Evolutionary conservation across 2,113 vertebrate genomes (phyloP).

Genomic region (Vimba vimba): DNA sequence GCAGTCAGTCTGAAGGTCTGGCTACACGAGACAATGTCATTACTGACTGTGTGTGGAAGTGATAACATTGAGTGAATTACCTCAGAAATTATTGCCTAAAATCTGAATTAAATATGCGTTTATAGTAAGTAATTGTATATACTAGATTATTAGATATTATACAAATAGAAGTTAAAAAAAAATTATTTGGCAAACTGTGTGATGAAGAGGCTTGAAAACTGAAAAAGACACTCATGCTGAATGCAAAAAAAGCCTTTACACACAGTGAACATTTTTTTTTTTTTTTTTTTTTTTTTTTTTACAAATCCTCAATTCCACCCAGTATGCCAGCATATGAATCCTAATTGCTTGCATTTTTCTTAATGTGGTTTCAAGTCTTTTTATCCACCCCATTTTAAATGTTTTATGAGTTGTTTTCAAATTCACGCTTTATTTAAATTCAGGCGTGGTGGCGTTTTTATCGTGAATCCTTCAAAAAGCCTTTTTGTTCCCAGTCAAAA

Average conservation of each 20-base stretch:
- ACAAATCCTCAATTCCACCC: slow-evolving; percentile 1
- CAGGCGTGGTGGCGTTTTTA: slow-evolving; percentile 29
- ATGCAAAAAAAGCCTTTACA: too few relatives aligned
- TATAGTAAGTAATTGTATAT: neutral
- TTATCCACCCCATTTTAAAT: slow-evolving; percentile 29
- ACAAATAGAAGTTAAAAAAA: neutral
- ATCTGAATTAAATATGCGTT: neutral
- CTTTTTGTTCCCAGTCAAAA: slow-evolving; percentile 28
- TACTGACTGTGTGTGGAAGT: neutral
- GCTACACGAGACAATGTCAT: too few relatives aligned
- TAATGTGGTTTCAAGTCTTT: slow-evolving; percentile 43
- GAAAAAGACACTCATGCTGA: too few relatives aligned
- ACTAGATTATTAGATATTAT: neutral
- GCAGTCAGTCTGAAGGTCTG: too few relatives aligned
- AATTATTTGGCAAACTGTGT: too few relatives aligned
- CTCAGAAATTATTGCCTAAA: neutral
- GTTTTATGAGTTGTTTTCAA: slow-evolving; percentile 48
- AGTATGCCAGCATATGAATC: neutral
- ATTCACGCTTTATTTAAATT: slow-evolving; percentile 42
- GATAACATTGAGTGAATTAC: neutral
- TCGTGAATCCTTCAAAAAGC: slow-evolving; percentile 14
- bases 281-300: neutral
- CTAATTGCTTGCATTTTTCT: slow-evolving; percentile 18
- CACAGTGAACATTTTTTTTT: neutral
- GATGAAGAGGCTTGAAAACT: too few relatives aligned